Conservation (phyloP, 2,113 vertebrate genomes). For the Esox niger region DNA sequence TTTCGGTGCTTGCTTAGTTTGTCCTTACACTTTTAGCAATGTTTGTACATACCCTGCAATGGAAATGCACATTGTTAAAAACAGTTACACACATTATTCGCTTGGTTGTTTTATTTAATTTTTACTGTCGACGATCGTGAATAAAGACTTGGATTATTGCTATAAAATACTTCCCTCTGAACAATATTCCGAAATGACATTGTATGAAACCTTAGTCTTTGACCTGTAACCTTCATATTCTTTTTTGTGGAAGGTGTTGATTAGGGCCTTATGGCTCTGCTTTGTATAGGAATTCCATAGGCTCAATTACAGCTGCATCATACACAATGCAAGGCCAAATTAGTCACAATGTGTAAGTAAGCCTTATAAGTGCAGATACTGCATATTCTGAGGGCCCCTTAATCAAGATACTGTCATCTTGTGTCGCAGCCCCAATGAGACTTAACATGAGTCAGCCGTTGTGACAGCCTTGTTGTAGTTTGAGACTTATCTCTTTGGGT, state of each 20-base stretch:
- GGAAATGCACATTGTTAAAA: constrained; percentile 19
- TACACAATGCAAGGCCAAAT: not conserved
- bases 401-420: constrained; percentile 11
- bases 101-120: not conserved
- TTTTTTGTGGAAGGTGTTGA: too few species aligned
- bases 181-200: too few species aligned
- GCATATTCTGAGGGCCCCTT: not conserved
- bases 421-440: not conserved
- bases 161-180: too few species aligned
- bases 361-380: not conserved
- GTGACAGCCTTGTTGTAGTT: constrained; percentile 20
- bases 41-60: constrained; percentile 59
- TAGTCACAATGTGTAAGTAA: not conserved
- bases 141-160: not conserved
- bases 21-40: constrained; percentile 45
- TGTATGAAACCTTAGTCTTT: too few species aligned
- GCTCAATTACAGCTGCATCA: not conserved
- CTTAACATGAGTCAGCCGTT: constrained; percentile 29
- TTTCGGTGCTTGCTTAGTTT: constrained; percentile 36
- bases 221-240: too few species aligned
- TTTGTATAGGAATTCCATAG: too few species aligned
- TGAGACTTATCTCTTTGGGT: constrained; percentile 63
- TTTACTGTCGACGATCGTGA: too few species aligned
- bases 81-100: constrained; percentile 7
- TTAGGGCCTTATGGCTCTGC: too few species aligned